Evolutionary conservation across 2,888 invertebrate genomes (phyloP), one percentile per base, ranked within the genome.

Genomic region (Junonia oenone): DNA sequence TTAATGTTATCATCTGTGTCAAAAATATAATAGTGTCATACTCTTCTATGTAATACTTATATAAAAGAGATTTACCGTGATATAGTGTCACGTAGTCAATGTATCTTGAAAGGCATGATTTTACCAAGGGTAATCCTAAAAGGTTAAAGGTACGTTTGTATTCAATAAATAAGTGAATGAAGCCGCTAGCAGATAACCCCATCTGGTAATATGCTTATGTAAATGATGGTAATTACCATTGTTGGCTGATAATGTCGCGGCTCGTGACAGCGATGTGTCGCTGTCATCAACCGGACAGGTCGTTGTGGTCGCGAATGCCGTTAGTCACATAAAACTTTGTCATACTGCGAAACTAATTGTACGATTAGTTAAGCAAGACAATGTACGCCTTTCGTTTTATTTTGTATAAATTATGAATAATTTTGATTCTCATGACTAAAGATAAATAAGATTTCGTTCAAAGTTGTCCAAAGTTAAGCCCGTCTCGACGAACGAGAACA

Each of bases 241-340:
- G n/a, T 19, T 19, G 3, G 15, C 9, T 29, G 6, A n/a, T 27
- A 45, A 27, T 37, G 9, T 50, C 27, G 9, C 13, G 2, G 19
- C 13, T 22, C 27, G 15, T 50, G 22, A 29, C 27, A 38, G 40
- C 40, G 13, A 31, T 40, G 40, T 38, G 15, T 51, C 17, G 35
- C n/a, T 26, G 45, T 33, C 43, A 43, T 43, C 35, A 33, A 45
- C 40, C 49, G 31, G 48, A 33, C 43, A 13, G 43, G 22, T 43
- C 19, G 46, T 38, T 49, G 49, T 46, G 40, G 37, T 43, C 45
- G 40, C 31, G 37, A 37, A 40, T 53, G 55, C 58, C 54, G 59
- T 59, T 61, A 55, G 15, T 14, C 31, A n/a, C 29, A 26, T 31
- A 17, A 37, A 9, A 49, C 31, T 46, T 46, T 31, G 43, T 43